These are phyloP conservation scores for Microplitis mediator DNA, from an alignment of 1,140 invertebrate genomes.

Conservation along the genomic window DNA sequence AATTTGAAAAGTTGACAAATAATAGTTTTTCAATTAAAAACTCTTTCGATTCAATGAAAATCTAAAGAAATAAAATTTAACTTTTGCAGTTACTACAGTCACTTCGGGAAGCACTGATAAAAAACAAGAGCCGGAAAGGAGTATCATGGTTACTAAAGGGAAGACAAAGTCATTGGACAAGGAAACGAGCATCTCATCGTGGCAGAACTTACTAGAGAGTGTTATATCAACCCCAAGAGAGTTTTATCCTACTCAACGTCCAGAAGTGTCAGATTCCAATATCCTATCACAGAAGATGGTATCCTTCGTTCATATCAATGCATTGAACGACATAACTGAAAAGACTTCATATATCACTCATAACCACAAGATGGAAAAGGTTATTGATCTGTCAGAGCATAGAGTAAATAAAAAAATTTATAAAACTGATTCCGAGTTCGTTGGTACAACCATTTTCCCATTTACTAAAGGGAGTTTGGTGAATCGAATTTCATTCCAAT, in stretches of 20 bases:
- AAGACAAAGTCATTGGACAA: conserved; percentile 30
- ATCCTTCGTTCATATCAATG: conserved; percentile 21
- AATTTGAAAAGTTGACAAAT: too few species aligned
- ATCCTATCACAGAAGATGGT: conserved; percentile 31
- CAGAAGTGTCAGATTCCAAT: conserved; percentile 18
- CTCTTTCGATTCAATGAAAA: too few species aligned
- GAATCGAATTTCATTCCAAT: conserved; percentile 34
- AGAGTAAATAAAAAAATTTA: background rate
- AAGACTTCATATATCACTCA: conserved; percentile 4
- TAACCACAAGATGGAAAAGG: conserved; percentile 29
- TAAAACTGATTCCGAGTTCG: background rate
- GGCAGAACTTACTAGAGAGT: conserved; percentile 5
- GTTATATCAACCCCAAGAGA: conserved; percentile 10
- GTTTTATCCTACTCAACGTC: conserved; percentile 9
- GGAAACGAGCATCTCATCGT: background rate
- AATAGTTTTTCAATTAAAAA: too few species aligned
- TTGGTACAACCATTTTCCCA: conserved; percentile 19
- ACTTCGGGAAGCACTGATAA: conserved; percentile 35
- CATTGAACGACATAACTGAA: conserved; percentile 8
- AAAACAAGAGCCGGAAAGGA: conserved; percentile 38
- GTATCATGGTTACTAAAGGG: conserved; percentile 33
- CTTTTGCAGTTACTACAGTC: conserved; percentile 48
- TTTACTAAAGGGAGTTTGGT: conserved; percentile 13
- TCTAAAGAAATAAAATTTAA: conserved; percentile 18
- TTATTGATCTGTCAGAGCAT: conserved; percentile 22